Evolutionary conservation across 2,888 invertebrate genomes (phyloP).

Genomic region (Bombylius major): DNA sequence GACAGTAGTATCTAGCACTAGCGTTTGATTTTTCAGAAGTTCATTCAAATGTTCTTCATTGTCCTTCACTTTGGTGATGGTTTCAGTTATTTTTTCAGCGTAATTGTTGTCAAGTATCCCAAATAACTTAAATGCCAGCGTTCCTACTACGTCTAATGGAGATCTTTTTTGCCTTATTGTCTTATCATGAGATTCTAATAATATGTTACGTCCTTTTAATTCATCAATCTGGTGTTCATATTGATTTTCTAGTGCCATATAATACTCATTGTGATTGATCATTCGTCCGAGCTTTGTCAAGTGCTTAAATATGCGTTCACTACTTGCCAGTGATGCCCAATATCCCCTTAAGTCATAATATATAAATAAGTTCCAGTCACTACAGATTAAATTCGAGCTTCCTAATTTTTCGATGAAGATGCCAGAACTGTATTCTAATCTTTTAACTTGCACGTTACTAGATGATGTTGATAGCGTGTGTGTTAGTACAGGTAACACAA

Average conservation of each 20-base stretch:
- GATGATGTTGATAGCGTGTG: no score
- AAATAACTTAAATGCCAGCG: neutral
- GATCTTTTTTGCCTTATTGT: neutral
- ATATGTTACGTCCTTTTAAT: neutral
- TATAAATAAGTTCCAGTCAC: neutral
- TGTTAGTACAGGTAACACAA: no score
- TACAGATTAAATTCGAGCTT: no score
- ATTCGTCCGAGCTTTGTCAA: neutral
- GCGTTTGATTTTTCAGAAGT: neutral
- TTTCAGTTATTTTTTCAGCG: neutral
- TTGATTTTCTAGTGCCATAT: neutral
- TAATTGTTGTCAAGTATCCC: neutral
- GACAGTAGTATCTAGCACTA: neutral
- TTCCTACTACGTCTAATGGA: constrained; percentile 1
- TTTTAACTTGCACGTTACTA: no score
- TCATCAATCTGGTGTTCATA: neutral
- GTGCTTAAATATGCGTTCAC: neutral
- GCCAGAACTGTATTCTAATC: no score
- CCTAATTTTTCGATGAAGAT: no score
- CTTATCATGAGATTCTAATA: neutral
- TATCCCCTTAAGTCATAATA: neutral
- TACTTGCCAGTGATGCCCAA: neutral
- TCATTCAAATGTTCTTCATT: neutral
- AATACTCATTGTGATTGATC: neutral
- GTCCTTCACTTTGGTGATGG: neutral